Base-by-base conservation (phyloP, 2,113 vertebrate genomes). In the Myrmecophaga tridactyla region DNA sequence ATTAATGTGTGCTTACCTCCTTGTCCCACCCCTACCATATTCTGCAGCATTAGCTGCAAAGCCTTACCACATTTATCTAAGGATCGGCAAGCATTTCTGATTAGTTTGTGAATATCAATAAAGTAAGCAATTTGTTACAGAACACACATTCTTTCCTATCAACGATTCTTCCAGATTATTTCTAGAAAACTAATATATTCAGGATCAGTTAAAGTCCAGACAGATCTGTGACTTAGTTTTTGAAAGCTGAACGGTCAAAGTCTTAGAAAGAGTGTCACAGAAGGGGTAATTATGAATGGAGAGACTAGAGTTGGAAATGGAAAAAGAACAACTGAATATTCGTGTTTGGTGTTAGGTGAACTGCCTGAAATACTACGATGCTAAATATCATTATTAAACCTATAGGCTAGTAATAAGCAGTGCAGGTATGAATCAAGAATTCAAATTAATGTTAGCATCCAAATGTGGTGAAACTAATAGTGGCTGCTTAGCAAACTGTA, bases 61-160 rank as follows among this genome's bases (percentile, higher is more conserved):
- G 14, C 3, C 9, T 46, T 84, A 0, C 7, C 31, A 12, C 9
- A 31, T 48, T 39, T 29, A 80, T 77, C 29, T 88, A 36, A 83
- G 65, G 1, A 53, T 58, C 63, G 29, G 36, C 34, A 92, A 65
- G 29, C 21, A 94, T 69, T 84, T 82, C 29, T 77, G 67, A 65
- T 86, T 69, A 48, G 78, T 90, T 93, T 58, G 58, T 73, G 56
- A 94, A 92, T 18, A 77, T 2, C 72, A 90, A 69, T 23, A 86
- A 76, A 73, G 41, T 31, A 67, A 76, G 41, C 48, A 56, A 25
- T 73, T 85, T 78, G 25, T 10, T 9, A 63, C 3, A 78, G 36
- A 92, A 58, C 1, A 29, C 48, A 31, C 0, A 21, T 65, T 13
- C n/a, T 93, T 76, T 85, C 67, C 1, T 83, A 51, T 13, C 51